These are phyloP conservation scores for Pseudopipra pipra DNA, from an alignment of 2,113 vertebrate genomes.

Conservation along the genomic window DNA sequence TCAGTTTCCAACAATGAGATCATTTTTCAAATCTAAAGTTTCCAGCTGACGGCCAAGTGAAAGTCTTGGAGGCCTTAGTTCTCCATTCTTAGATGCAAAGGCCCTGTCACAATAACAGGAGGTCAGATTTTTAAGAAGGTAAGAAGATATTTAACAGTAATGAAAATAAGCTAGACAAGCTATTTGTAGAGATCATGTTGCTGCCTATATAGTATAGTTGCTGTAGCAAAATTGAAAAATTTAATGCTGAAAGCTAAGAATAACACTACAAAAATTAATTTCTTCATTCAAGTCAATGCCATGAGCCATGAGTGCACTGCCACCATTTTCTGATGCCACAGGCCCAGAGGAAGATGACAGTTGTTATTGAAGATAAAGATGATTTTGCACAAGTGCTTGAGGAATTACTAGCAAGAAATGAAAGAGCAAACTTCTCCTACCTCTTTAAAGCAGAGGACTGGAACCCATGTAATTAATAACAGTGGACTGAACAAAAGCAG, in stretches of 20 bases:
- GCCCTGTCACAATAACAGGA: not conserved
- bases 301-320: not conserved
- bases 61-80: not conserved
- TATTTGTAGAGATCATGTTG: not conserved
- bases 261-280: not conserved
- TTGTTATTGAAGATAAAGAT: slow-evolving; percentile 9
- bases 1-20: not conserved
- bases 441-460: slow-evolving; percentile 20
- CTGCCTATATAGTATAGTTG: not conserved
- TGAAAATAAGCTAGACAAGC: not conserved
- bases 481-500: slow-evolving; percentile 5
- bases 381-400: slow-evolving; percentile 1
- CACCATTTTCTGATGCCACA: not conserved
- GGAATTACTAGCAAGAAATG: slow-evolving; percentile 18
- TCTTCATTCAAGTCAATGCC: not conserved
- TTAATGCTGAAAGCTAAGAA: not conserved
- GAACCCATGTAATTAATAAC: slow-evolving; percentile 14
- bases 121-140: not conserved
- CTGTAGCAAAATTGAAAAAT: not conserved
- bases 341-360: not conserved
- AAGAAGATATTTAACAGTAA: not conserved
- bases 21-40: not conserved
- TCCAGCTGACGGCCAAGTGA: not conserved
- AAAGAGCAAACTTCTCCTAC: slow-evolving; percentile 14
- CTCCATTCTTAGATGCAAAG: not conserved